Evolutionary conservation across 2,888 invertebrate species (phyloP).

Genomic region (Chrysomela aeneicollis): DNA sequence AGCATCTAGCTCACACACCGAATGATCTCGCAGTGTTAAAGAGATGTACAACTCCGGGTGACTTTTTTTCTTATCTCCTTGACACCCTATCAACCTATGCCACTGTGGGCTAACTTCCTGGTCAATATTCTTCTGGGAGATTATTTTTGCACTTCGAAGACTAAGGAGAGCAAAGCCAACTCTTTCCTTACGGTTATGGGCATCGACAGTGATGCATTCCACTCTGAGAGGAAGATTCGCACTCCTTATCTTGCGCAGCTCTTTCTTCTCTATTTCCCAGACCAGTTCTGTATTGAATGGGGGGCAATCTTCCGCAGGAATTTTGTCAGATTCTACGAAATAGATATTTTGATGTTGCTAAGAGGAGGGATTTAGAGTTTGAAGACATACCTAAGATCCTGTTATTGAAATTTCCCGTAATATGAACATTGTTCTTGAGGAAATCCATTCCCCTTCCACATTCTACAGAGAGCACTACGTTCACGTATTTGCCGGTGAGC

Average conservation of each 20-base stretch:
- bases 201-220: conserved; percentile 69
- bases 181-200: conserved; percentile 68
- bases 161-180: conserved; percentile 76
- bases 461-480: conserved; percentile 72
- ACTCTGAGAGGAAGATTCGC: conserved; percentile 78
- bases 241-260: conserved; percentile 75
- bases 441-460: conserved; percentile 67
- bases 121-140: conserved; percentile 64
- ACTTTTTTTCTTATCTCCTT: conserved; percentile 54
- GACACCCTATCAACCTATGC: conserved; percentile 69
- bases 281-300: conserved; percentile 77
- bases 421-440: conserved; percentile 51
- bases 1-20: conserved; percentile 54
- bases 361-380: too few relatives aligned
- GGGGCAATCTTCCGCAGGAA: conserved; percentile 67
- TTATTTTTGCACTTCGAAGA: conserved; percentile 73
- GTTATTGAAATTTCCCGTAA: conserved; percentile 57
- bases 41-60: conserved; percentile 71
- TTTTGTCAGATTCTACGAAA: conserved; percentile 71
- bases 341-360: conserved; percentile 4
- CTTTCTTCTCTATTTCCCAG: conserved; percentile 80
- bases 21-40: conserved; percentile 68
- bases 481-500: conserved; percentile 69
- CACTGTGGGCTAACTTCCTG: conserved; percentile 65
- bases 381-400: conserved; percentile 50